phyloP scores from a whole-genome alignment of 2,113 vertebrate genomes.

The Riparia riparia region DNA sequence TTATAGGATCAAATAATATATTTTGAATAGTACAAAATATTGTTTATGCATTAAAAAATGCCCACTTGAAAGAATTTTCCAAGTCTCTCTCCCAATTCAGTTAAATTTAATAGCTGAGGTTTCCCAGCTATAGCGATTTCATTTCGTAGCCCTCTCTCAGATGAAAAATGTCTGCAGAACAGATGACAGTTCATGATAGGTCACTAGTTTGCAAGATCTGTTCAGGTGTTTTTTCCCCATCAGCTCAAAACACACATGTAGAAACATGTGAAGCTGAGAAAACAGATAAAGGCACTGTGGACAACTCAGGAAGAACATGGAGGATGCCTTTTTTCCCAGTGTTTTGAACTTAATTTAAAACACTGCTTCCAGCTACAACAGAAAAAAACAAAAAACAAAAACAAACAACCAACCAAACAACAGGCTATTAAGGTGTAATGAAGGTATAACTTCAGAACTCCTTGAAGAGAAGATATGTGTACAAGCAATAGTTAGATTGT shows the following conservation, averaged over 20 bases:
- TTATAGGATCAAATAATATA: neutral
- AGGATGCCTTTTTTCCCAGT: neutral
- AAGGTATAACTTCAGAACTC: slow-evolving; percentile 33
- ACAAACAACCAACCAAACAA: neutral
- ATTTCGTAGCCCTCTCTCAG: neutral
- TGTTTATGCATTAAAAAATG: neutral
- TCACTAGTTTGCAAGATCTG: neutral
- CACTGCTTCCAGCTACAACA: neutral
- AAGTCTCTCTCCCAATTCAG: neutral
- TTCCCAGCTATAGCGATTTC: neutral
- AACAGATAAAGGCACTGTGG: neutral
- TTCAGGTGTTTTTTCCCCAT: neutral
- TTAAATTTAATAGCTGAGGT: neutral
- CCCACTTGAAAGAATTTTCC: neutral
- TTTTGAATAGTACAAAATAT: neutral
- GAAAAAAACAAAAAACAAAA: slow-evolving; percentile 23
- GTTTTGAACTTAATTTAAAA: slow-evolving; percentile 45
- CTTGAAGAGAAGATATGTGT: neutral
- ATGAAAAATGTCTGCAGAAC: neutral
- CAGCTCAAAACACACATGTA: neutral
- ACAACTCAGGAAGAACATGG: neutral
- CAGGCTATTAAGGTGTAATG: slow-evolving; percentile 47
- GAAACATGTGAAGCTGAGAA: slow-evolving; percentile 8
- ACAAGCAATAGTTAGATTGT: neutral
- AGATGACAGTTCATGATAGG: neutral